Percentiles rank a stretch among this genome's conserved stretches.
Conservation (phyloP, 1,140 invertebrate species). For the Papilio dardanus region DNA sequence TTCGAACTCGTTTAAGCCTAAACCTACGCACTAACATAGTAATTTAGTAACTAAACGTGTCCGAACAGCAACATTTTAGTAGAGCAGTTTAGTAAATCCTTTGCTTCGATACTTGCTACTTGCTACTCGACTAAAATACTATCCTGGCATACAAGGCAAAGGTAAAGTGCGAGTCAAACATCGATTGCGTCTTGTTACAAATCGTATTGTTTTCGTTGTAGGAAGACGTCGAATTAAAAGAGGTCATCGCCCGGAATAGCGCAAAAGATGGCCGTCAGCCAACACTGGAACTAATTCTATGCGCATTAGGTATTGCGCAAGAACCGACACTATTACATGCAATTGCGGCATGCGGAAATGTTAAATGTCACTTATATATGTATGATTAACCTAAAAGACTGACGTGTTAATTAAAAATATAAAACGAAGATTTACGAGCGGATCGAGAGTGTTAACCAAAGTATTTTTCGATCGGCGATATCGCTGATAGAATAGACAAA, state of each 20-base stretch:
- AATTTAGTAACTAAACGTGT: too few species aligned
- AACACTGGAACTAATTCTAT: slow-evolving; percentile 55
- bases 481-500: too few species aligned
- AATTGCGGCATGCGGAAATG: slow-evolving; percentile 56
- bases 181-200: slow-evolving; percentile 30
- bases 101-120: too few species aligned
- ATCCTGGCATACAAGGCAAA: too few species aligned
- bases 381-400: slow-evolving; percentile 29
- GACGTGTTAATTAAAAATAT: neutral
- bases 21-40: too few species aligned
- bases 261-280: slow-evolving; percentile 54
- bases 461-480: too few species aligned
- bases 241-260: slow-evolving; percentile 63
- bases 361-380: slow-evolving; percentile 29
- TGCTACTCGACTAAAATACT: too few species aligned
- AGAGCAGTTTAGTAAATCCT: too few species aligned
- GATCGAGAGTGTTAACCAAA: too few species aligned
- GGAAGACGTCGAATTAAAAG: slow-evolving; percentile 48
- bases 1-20: too few species aligned
- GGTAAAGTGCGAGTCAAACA: slow-evolving; percentile 2
- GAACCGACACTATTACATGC: slow-evolving; percentile 36
- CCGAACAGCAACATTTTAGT: too few species aligned
- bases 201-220: slow-evolving; percentile 56
- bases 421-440: too few species aligned
- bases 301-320: slow-evolving; percentile 54